These are phyloP conservation scores for Leptura quadrifasciata DNA, from an alignment of 2,888 invertebrate genomes.

Conservation along the genomic window DNA sequence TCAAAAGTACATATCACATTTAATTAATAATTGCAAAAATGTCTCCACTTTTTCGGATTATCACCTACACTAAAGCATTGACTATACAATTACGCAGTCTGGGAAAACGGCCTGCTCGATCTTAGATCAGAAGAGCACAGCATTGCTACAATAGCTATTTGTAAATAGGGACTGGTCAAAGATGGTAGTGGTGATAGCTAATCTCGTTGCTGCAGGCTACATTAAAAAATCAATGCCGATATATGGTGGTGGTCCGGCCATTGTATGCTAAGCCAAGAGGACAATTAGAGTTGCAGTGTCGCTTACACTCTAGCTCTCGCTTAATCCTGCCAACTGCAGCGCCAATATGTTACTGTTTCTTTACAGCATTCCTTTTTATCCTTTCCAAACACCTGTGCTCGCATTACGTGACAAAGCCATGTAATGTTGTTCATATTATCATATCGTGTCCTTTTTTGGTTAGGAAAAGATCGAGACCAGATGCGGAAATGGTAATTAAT, in stretches of 20 bases:
- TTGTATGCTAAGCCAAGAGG: conserved; percentile 71
- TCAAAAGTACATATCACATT: too few species aligned
- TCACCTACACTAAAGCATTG: conserved; percentile 30
- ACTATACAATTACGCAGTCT: conserved; percentile 66
- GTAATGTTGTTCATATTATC: neutral
- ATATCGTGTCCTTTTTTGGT: neutral
- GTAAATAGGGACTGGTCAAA: conserved; percentile 70
- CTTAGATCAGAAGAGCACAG: conserved; percentile 59
- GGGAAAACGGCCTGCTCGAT: conserved; percentile 58
- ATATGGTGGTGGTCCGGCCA: conserved; percentile 66
- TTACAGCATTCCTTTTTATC: conserved; percentile 26
- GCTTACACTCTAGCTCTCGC: conserved; percentile 58
- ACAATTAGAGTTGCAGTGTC: conserved; percentile 69
- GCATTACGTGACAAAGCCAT: conserved; percentile 11
- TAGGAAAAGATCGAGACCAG: neutral
- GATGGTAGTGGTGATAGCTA: conserved; percentile 70
- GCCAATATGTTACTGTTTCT: conserved; percentile 55
- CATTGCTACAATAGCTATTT: conserved; percentile 70
- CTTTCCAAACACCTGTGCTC: conserved; percentile 32
- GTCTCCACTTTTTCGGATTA: neutral
- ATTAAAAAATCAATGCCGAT: conserved; percentile 72
- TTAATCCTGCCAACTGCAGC: conserved; percentile 59
- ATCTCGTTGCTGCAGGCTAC: conserved; percentile 69
- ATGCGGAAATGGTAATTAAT: neutral
- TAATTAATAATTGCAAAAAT: too few species aligned